These are phyloP conservation scores for Plecotus auritus DNA, from an alignment of 2,113 vertebrate species.

Conservation along the genomic window DNA sequence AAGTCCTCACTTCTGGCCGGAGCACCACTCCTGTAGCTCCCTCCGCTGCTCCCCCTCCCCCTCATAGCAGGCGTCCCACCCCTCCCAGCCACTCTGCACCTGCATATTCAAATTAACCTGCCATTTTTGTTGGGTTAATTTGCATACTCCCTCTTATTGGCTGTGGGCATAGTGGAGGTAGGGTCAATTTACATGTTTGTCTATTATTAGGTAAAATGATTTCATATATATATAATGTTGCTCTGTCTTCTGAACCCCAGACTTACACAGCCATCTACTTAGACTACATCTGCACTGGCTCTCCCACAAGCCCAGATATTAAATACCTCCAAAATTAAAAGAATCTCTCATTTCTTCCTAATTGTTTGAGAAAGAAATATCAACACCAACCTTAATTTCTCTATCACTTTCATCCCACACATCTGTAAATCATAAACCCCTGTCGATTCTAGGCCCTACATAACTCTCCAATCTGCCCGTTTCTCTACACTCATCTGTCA, in stretches of 20 bases:
- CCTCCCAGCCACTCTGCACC: too few species aligned
- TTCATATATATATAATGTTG: not conserved
- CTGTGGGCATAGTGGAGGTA: too few species aligned
- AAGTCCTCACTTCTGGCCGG: too few species aligned
- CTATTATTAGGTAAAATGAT: too few species aligned
- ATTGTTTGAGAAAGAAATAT: constrained; percentile 4
- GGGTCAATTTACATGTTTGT: too few species aligned
- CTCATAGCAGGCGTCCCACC: too few species aligned
- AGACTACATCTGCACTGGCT: not conserved
- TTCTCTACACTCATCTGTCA: not conserved
- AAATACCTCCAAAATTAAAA: not conserved
- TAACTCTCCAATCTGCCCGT: not conserved
- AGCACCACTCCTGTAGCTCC: too few species aligned
- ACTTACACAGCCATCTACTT: not conserved
- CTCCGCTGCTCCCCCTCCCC: too few species aligned
- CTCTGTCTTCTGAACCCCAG: not conserved
- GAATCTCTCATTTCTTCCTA: not conserved
- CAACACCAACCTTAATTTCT: not conserved
- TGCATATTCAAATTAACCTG: too few species aligned
- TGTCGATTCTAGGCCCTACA: not conserved
- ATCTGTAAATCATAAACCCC: not conserved
- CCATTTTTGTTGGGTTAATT: too few species aligned
- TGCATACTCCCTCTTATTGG: too few species aligned
- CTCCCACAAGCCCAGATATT: not conserved
- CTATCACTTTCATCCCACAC: not conserved